Evolutionary conservation across 2,888 invertebrate genomes (phyloP).

Genomic region (Gastrophysa polygoni): DNA sequence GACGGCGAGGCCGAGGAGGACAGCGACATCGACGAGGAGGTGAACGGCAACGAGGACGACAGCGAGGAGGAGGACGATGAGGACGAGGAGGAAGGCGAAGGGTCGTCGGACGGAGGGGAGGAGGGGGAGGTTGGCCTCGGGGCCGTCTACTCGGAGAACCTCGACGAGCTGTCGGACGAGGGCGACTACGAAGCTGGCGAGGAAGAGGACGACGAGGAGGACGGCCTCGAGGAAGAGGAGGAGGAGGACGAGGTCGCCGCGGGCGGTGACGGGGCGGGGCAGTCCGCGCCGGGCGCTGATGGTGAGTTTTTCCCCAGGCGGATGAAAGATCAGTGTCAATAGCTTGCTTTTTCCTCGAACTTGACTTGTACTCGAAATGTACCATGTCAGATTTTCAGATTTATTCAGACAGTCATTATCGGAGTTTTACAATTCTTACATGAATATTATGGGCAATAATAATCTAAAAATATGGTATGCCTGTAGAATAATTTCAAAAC

Average conservation of each 20-base stretch:
- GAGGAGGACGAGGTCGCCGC: conserved; percentile 51
- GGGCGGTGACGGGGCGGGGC: conserved; percentile 18
- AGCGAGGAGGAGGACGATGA: conserved; percentile 50
- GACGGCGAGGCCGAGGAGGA: conserved; percentile 84
- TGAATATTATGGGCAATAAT: no score
- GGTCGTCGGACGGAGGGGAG: conserved; percentile 61
- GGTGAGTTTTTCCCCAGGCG: no score
- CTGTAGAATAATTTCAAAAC: no score
- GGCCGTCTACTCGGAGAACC: conserved; percentile 61
- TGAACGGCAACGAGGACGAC: conserved; percentile 74
- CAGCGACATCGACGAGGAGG: conserved; percentile 80
- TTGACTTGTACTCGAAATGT: no score
- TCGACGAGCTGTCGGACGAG: conserved; percentile 64
- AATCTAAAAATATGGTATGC: no score
- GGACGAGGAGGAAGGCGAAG: conserved; percentile 65
- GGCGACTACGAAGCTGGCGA: conserved; percentile 62
- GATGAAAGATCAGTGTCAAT: no score
- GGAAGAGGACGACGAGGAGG: conserved; percentile 58
- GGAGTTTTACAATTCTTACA: no score
- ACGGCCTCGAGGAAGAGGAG: conserved; percentile 56
- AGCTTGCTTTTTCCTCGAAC: no score
- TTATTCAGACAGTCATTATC: no score
- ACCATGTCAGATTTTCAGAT: no score
- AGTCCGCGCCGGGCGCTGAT: conserved; percentile 17
- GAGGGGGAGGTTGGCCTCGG: conserved; percentile 59